phyloP scores from a whole-genome alignment of 2,113 vertebrate genomes.

The Podarcis muralis region DNA sequence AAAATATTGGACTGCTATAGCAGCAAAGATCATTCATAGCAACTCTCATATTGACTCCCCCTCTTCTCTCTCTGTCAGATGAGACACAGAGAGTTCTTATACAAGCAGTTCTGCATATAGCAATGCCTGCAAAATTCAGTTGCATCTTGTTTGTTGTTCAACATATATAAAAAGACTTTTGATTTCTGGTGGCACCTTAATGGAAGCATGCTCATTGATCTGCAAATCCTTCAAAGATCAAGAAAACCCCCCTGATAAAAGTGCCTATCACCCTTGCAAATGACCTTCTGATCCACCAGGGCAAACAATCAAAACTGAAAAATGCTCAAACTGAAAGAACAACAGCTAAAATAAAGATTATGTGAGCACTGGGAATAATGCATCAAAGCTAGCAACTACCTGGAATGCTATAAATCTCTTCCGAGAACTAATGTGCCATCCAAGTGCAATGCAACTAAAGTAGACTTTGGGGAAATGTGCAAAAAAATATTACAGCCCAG shows the following conservation, averaged over 20 bases:
- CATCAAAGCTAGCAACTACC: not conserved
- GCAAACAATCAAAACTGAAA: conserved; percentile 8
- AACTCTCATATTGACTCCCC: not conserved
- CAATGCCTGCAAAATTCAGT: not conserved
- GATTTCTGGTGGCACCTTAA: conserved; percentile 16
- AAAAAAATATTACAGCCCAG: not conserved
- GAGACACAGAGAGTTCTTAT: not conserved
- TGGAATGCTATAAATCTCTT: conserved; percentile 11
- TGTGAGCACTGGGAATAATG: conserved; percentile 20
- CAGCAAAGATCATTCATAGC: not conserved
- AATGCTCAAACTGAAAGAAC: conserved; percentile 7
- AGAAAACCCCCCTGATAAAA: conserved; percentile 6
- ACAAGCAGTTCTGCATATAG: not conserved
- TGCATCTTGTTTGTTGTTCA: not conserved
- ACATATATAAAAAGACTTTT: not conserved
- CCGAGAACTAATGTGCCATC: not conserved
- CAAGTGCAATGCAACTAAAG: conserved; percentile 3
- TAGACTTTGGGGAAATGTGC: conserved; percentile 9
- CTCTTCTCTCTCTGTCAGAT: not conserved
- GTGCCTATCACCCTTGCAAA: not conserved
- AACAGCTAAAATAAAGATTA: conserved; percentile 12
- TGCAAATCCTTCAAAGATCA: conserved; percentile 12
- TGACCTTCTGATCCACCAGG: not conserved
- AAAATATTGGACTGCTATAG: not conserved
- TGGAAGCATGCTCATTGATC: not conserved